Base-by-base conservation (phyloP, 92 coral and sea anemone genomes). In the Bergia puertoricense region DNA sequence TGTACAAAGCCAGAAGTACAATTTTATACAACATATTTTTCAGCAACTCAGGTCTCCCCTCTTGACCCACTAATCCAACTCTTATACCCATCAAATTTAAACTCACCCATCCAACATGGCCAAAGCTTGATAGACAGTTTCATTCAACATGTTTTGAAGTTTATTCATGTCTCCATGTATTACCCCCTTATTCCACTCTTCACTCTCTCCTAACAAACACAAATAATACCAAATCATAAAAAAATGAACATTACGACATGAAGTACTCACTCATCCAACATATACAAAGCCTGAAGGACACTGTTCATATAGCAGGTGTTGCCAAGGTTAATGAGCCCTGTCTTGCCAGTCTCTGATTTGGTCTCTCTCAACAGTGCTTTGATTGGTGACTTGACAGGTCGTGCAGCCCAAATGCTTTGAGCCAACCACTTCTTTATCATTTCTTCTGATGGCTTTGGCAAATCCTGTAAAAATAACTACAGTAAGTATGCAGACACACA, bases 221-320 rank as follows among this genome's bases (percentile, higher is more conserved):
- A 30, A 30, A 30, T 30, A 30, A 30, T 30, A 30, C 30, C 30
- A 30, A 30, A 30, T 30, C 30, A 30, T 30, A 30, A 30, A 30
- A 30, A 30, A 30, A 30, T 0, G 9, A 7, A 4, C 38, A 8
- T 40, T 13, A 8, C 6, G 1, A 9, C 18, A 71, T n/a, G 48
- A 76, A 8, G n/a, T 43, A 94, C 99, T 95, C 91, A 97, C 99
- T 94, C 97, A 65, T 97, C 99, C n/a, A 97, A 95, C 99, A 97
- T 95, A 85, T 90, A 95, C 51, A 97, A 86, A 7, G 98, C 96
- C 85, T 97, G 99, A 77, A 97, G 89, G 45, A 97, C 85, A 69
- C 99, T 97, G 90, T 97, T 97, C 99, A 97, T 97, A 80, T 97
- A 97, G 79, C 99, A 97, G 6, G 99, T 97, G 85, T 97, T 97